Evolutionary conservation across 2,888 invertebrate species (phyloP), one percentile per base, ranked within the genome.

Genomic region (Clivina fossor): DNA sequence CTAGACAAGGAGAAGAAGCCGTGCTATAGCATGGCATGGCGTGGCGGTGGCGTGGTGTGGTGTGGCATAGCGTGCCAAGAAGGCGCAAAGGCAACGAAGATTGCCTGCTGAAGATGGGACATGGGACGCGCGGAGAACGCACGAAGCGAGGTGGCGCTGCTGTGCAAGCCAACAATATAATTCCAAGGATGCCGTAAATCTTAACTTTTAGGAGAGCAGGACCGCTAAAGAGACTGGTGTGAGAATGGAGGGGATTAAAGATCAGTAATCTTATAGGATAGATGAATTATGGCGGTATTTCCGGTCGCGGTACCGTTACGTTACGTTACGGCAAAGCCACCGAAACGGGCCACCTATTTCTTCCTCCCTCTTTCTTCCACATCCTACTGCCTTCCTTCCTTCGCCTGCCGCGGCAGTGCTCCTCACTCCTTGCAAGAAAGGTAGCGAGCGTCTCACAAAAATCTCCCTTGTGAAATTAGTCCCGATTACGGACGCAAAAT

Each of bases 181-280:
- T 82, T 80, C 82, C 80, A 76, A 72, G 73, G 77, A 73, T 71
- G 75, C 73, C 81, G 80, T 83, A 83, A 83, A 83, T 83, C 83
- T 83, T 81, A 83, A 83, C 80, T 82, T 83, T 82, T 81, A 81
- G 81, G 71, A n/a, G n/a, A 73, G 73, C 69, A 67, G 68, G 68
- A 67, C 68, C 69, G 70, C 70, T 72, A 71, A 71, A 71, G 71
- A 72, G 71, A 79, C 80, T 74, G 76, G 73, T 72, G 65, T 66
- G 69, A 69, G n/a, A 71, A 70, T 77, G 76, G 79, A 81, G 81
- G 81, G 83, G 83, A 83, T 83, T 83, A 83, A 82, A 84, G 83
- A 83, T 83, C 82, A 83, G 82, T 83, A 82, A 83, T 83, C 83
- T 83, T 80, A 80, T 80, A 79, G 76, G 74, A 75, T 77, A 76